Conservation (phyloP, 2,797 vertebrate species). For the Carduelis carduelis region DNA sequence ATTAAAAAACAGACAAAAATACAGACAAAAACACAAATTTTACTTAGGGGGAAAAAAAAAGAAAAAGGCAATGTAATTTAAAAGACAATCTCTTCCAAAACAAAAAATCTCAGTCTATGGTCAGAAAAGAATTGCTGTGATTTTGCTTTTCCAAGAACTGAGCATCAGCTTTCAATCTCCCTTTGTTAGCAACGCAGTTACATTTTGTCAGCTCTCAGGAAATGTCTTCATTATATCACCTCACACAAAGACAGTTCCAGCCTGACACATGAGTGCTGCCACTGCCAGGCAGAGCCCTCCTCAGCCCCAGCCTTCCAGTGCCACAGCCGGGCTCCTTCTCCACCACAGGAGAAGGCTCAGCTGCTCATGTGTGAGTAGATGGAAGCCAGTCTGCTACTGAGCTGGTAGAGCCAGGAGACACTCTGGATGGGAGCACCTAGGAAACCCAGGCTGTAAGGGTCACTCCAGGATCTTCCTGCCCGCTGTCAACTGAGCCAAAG, state of each 20-base stretch:
- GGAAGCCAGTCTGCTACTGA: not conserved
- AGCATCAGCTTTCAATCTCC: not conserved
- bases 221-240: not conserved
- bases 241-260: not conserved
- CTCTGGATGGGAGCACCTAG: not conserved
- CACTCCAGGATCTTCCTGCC: not conserved
- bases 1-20: not conserved
- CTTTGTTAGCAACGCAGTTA: not conserved
- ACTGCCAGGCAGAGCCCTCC: not conserved
- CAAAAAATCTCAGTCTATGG: not conserved
- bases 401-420: not conserved
- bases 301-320: not conserved
- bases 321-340: not conserved
- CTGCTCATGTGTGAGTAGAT: not conserved
- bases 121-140: not conserved
- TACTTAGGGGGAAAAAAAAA: not conserved
- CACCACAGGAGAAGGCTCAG: not conserved
- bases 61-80: not conserved
- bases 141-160: not conserved
- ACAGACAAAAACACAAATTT: too few relatives aligned
- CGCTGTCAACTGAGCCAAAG: not conserved
- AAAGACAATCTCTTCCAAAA: not conserved
- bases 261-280: not conserved
- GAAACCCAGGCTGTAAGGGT: accelerated
- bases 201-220: not conserved